Conservation (phyloP, 2,888 invertebrate species). For the Habrosyne pyritoides region DNA sequence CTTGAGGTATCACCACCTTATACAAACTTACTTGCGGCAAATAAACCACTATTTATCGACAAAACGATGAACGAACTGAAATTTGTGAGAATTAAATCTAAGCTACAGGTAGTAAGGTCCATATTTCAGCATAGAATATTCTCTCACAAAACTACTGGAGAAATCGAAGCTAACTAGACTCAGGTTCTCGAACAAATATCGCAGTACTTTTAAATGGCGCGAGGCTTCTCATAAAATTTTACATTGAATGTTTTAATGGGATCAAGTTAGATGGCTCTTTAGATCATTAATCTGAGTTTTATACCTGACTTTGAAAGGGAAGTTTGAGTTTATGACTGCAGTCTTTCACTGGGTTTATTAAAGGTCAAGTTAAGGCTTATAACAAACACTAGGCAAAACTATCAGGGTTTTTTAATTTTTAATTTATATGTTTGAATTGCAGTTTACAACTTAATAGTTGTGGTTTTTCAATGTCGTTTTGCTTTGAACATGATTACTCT, state of each 20-base stretch:
- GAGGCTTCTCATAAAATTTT: constrained; percentile 8
- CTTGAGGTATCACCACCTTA: too few species aligned
- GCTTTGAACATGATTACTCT: too few species aligned
- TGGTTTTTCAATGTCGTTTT: neutral
- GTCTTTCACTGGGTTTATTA: neutral
- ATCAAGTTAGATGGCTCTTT: neutral
- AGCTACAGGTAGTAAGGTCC: too few species aligned
- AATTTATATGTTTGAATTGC: neutral
- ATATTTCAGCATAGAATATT: too few species aligned
- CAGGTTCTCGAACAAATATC: too few species aligned
- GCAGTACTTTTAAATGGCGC: too few species aligned
- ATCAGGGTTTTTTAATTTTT: neutral
- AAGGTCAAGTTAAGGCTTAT: neutral
- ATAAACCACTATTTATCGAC: too few species aligned
- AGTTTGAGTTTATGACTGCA: constrained; percentile 13
- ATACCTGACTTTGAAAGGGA: constrained; percentile 20
- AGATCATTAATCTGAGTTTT: constrained; percentile 17
- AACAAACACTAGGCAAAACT: neutral
- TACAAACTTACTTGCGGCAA: too few species aligned
- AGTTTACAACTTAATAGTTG: neutral
- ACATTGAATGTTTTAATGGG: neutral
- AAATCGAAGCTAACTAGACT: too few species aligned
- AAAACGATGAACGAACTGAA: too few species aligned
- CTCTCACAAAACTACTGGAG: too few species aligned
- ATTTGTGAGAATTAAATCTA: too few species aligned